Percentiles rank a stretch among this genome's conserved stretches.
These are phyloP conservation scores for Australoheros facetus DNA, from an alignment of 2,797 vertebrate genomes.

Conservation along the genomic window DNA sequence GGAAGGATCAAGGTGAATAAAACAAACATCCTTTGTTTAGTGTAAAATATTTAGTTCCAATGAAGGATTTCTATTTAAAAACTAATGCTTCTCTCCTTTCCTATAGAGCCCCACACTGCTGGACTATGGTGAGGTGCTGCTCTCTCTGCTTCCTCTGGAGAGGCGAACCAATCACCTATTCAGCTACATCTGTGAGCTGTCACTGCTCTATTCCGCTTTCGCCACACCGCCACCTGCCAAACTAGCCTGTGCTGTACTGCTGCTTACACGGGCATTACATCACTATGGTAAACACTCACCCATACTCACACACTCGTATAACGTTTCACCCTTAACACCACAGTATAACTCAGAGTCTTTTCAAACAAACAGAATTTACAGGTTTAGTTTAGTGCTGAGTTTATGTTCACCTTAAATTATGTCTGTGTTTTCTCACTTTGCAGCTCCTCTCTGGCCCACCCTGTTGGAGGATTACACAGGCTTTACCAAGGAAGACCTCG, in stretches of 20 bases:
- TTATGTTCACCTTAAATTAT: slow-evolving; percentile 24
- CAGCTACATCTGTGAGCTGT: slow-evolving; percentile 94
- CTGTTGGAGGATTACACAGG: slow-evolving; percentile 88
- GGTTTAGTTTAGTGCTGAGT: slow-evolving; percentile 7
- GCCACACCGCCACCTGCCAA: slow-evolving; percentile 82
- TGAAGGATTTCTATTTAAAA: background rate
- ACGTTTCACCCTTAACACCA: background rate
- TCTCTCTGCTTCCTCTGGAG: slow-evolving; percentile 82
- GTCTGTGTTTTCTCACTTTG: background rate
- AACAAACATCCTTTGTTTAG: background rate
- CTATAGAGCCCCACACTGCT: slow-evolving; percentile 88
- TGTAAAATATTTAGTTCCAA: background rate
- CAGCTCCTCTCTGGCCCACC: slow-evolving; percentile 91
- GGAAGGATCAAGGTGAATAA: slow-evolving; percentile 88
- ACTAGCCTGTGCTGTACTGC: slow-evolving; percentile 87
- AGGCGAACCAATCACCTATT: slow-evolving; percentile 87
- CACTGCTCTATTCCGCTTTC: slow-evolving; percentile 88
- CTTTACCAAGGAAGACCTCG: slow-evolving; percentile 88
- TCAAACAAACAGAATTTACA: slow-evolving; percentile 31
- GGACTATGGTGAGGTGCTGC: slow-evolving; percentile 92
- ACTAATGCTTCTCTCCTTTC: background rate
- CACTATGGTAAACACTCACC: slow-evolving; percentile 83
- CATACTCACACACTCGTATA: background rate
- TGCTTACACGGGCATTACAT: slow-evolving; percentile 89
- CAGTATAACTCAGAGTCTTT: background rate